phyloP scores from a whole-genome alignment of 2,888 invertebrate species.

The Carabus problematicus region DNA sequence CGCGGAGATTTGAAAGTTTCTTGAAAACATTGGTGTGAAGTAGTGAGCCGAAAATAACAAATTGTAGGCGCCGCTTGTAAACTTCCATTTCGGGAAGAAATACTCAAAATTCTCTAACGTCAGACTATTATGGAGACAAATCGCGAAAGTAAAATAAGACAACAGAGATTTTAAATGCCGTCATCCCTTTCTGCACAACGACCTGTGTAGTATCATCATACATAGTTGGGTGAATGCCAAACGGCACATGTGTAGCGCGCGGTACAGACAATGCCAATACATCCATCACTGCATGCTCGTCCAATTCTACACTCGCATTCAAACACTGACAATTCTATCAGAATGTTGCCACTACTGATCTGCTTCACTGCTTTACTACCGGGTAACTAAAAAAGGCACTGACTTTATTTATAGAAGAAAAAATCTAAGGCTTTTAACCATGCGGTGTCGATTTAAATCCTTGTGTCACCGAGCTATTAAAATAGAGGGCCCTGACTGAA shows the following conservation, averaged over 20 bases:
- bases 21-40: too few relatives aligned
- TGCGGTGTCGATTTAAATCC: constrained; percentile 14
- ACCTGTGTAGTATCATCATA: constrained; percentile 39
- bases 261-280: constrained; percentile 47
- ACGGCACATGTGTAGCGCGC: constrained; percentile 45
- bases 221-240: constrained; percentile 47
- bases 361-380: constrained; percentile 47
- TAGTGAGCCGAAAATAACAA: constrained; percentile 16
- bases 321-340: neutral
- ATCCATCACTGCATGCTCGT: constrained; percentile 44
- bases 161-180: constrained; percentile 17
- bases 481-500: neutral
- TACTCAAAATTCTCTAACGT: constrained; percentile 5
- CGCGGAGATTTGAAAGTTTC: too few relatives aligned
- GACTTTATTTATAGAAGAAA: constrained; percentile 13
- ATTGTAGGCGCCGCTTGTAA: constrained; percentile 4
- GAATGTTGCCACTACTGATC: constrained; percentile 3
- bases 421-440: constrained; percentile 6
- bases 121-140: constrained; percentile 20
- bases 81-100: neutral
- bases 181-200: constrained; percentile 43
- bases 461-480: constrained; percentile 10
- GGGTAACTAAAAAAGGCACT: constrained; percentile 49
- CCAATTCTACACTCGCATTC: neutral
- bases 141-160: constrained; percentile 30